phyloP scores from a whole-genome alignment of 1,140 invertebrate species.

The Chironomus striatipennis region DNA sequence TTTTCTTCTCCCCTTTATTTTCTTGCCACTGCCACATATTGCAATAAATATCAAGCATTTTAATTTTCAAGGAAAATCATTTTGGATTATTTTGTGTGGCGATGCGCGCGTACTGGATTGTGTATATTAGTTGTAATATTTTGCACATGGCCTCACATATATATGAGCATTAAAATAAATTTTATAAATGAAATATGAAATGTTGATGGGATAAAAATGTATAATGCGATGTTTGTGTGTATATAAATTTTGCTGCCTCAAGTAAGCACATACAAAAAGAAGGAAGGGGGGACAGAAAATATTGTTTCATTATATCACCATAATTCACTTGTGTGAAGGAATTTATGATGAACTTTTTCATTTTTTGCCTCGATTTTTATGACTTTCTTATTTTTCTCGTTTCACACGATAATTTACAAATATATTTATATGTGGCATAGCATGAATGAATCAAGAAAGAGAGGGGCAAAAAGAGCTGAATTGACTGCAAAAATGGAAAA shows the following conservation, averaged over 20 bases:
- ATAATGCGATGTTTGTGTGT: background rate
- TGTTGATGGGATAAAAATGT: no score
- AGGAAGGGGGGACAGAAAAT: background rate
- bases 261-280: background rate
- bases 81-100: background rate
- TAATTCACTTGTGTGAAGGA: conserved; percentile 16
- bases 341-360: background rate
- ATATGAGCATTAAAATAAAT: background rate
- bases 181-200: no score
- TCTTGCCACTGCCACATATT: no score
- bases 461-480: background rate
- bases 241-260: background rate
- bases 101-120: background rate
- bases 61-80: conserved; percentile 8
- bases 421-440: background rate
- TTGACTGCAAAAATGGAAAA: conserved; percentile 6
- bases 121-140: background rate
- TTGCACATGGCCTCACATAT: conserved; percentile 11
- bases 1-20: no score
- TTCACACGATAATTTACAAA: conserved; percentile 14
- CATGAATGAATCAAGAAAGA: background rate
- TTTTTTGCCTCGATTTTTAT: background rate
- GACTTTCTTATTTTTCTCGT: background rate
- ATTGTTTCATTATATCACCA: conserved; percentile 19
- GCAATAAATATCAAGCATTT: background rate